Percentiles rank a stretch among this genome's conserved stretches.
Evolutionary conservation across 1,140 invertebrate species (phyloP).

Genomic region (Phortica variegata): DNA sequence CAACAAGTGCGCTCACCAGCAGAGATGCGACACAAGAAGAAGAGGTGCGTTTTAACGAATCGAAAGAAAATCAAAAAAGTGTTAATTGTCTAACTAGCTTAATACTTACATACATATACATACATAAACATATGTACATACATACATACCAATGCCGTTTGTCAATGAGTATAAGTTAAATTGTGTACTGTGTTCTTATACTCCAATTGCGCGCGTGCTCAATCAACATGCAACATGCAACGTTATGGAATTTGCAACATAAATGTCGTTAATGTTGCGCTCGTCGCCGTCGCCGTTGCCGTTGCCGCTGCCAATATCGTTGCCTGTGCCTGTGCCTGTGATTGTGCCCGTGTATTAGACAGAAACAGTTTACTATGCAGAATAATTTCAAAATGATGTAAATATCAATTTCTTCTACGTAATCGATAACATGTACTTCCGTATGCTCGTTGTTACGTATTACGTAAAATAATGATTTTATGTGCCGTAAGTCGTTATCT

Average conservation of each 20-base stretch:
- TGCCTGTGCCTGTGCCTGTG: too few relatives aligned
- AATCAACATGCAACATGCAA: too few relatives aligned
- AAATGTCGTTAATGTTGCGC: too few relatives aligned
- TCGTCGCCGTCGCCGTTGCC: too few relatives aligned
- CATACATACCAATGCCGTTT: too few relatives aligned
- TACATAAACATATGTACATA: background rate
- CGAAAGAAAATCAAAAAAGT: background rate
- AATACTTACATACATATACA: background rate
- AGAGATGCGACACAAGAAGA: constrained; percentile 54
- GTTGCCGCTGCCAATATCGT: background rate
- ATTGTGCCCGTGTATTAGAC: constrained; percentile 22
- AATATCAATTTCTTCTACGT: constrained; percentile 23
- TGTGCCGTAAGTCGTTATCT: too few relatives aligned
- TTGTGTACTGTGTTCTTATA: background rate
- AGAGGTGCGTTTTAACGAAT: constrained; percentile 31
- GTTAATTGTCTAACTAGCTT: too few relatives aligned
- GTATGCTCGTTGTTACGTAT: too few relatives aligned
- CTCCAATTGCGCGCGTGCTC: background rate
- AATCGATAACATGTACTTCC: too few relatives aligned
- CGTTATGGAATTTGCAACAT: too few relatives aligned
- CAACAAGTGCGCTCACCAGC: constrained; percentile 47
- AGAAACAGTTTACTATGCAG: constrained; percentile 55
- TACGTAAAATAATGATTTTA: too few relatives aligned
- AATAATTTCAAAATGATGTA: constrained; percentile 51
- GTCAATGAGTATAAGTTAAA: background rate